Conservation (phyloP, 2,888 invertebrate genomes). For the Phyllotreta striolata region DNA sequence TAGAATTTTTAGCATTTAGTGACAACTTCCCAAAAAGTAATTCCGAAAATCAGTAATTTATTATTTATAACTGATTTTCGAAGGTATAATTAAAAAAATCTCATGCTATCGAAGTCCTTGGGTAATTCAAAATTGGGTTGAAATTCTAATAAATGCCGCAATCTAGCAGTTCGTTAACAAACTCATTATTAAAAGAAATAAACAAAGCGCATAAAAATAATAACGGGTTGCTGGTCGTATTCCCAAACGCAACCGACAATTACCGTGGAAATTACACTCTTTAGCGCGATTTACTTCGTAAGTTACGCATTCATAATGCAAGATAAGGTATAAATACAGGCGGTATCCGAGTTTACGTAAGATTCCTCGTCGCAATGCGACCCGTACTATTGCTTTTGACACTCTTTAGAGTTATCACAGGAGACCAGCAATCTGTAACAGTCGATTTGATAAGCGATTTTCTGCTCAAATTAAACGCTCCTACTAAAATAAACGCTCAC, state of each 20-base stretch:
- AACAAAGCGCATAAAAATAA: conserved; percentile 18
- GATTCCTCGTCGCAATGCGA: conserved; percentile 25
- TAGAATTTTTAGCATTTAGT: no score
- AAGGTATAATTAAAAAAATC: no score
- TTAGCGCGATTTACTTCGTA: conserved; percentile 18
- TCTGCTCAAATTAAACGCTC: conserved; percentile 38
- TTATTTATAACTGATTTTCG: no score
- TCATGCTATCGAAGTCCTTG: no score
- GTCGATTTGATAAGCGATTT: conserved; percentile 42
- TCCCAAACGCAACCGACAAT: conserved; percentile 20
- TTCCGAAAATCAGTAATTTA: no score
- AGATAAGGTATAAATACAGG: conserved; percentile 19
- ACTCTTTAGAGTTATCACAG: conserved; percentile 3
- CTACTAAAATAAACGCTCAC: conserved; percentile 42
- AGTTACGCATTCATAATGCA: conserved; percentile 29
- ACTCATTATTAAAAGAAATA: background rate
- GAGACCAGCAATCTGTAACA: conserved; percentile 23
- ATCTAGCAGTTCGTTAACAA: no score
- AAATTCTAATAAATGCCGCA: no score
- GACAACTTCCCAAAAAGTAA: no score
- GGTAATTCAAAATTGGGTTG: no score
- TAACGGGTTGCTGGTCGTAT: conserved; percentile 11
- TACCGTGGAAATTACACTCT: conserved; percentile 18
- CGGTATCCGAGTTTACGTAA: conserved; percentile 14
- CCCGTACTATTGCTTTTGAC: conserved; percentile 1